Base-by-base conservation (phyloP, 2,888 invertebrate species). In the Caenorhabditis sp. region DNA sequence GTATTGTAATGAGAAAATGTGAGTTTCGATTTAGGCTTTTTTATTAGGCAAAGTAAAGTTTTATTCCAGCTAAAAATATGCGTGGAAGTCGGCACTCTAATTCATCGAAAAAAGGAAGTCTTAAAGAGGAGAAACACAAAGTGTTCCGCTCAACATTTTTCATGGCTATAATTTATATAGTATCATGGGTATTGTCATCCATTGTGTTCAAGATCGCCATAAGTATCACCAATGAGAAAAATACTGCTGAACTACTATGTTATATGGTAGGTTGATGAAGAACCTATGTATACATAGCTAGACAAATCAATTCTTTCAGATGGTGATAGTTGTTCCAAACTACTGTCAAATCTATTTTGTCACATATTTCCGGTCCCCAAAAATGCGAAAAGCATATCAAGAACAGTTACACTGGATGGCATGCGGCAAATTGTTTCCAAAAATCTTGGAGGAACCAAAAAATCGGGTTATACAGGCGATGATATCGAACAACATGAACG, bases 101-200 rank as follows among this genome's bases (percentile, higher is more conserved):
- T 25, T 53, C 64, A 10, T 67, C 67, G 0, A 36, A 58, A 54
- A 54, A 43, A 0, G 64, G 57, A 27, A 67, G 64, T 59, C n/a
- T 67, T 8, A 57, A 67, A 21, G 67, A 65, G 31, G 67, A 72
- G 23, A 72, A 67, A 38, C 61, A 61, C 43, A 71, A 71, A 67
- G 63, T 74, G 31, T 74, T 74, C 36, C 64, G 72, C 21, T 72
- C 72, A 7, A 72, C 72, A 10, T 72, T 72, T 59, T 72, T 68
- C 23, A 27, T 72, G 59, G 36, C 64, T 20, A 14, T 61, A 2
- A 52, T 68, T 21, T 70, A 74, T 54, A 74, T 74, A 17, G 8
- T 52, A 4, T 69, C 74, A 23, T 74, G 74, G 74, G 60, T 67
- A 66, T 25, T 52, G 1, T 60, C 56, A 0, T 49, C 60, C 0